These are phyloP conservation scores for Heliconius sara DNA, from an alignment of 2,888 invertebrate species.

Conservation along the genomic window DNA sequence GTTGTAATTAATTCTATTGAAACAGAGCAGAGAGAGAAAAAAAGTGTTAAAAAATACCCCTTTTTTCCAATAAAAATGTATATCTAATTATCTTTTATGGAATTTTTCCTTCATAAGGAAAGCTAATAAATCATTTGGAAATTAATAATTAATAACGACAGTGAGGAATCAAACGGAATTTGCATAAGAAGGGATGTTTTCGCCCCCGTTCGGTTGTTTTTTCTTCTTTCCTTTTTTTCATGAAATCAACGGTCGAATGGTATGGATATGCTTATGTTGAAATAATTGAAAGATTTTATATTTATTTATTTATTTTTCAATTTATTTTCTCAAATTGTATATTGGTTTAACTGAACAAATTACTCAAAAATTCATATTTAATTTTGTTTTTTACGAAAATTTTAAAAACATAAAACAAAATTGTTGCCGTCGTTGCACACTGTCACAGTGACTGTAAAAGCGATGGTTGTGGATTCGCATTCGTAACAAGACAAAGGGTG, in stretches of 20 bases:
- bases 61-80: constrained; percentile 70
- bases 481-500: too few relatives aligned
- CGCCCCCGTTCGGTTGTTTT: constrained; percentile 22
- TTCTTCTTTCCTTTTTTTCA: constrained; percentile 11
- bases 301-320: too few relatives aligned
- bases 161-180: constrained; percentile 32
- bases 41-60: constrained; percentile 55
- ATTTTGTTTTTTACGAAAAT: not conserved
- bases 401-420: not conserved
- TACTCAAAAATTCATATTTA: too few relatives aligned
- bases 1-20: constrained; percentile 37
- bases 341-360: too few relatives aligned
- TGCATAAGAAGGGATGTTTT: constrained; percentile 42
- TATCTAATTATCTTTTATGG: constrained; percentile 71
- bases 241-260: not conserved
- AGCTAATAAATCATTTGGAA: constrained; percentile 76
- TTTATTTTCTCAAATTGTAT: too few relatives aligned
- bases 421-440: too few relatives aligned
- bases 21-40: constrained; percentile 9
- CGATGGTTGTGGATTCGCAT: too few relatives aligned
- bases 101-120: constrained; percentile 53
- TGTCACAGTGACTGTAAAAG: too few relatives aligned
- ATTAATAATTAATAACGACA: constrained; percentile 71
- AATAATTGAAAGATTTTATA: too few relatives aligned
- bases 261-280: constrained; percentile 12